Base-by-base conservation (phyloP, 2,888 invertebrate species). In the Chloroclystis v-ata region DNA sequence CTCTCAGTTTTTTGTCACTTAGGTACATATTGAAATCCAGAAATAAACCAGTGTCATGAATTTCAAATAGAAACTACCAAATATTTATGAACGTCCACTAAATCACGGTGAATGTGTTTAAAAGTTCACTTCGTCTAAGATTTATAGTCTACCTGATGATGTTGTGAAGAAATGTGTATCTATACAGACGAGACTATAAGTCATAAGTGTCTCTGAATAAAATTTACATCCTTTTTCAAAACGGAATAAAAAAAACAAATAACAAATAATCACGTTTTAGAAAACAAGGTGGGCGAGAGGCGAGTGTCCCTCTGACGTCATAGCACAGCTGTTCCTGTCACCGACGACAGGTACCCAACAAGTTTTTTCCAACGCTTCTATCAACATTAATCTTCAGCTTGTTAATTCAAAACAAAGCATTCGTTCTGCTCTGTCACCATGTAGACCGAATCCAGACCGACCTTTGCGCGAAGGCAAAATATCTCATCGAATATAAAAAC, bases 291-390 rank as follows among this genome's bases (percentile, higher is more conserved):
- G 54, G 49, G 62, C 53, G 53, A 55, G 65, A 60, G 57, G 58
- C 57, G 61, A 68, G 71, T 68, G 60, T 63, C 59, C 63, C 14
- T n/a, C 10, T 76, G 73, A 75, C 72, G 75, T 69, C 63, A 61
- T 54, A 52, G 37, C 63, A 53, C 78, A 75, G 71, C 78, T 76
- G 78, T 65, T 64, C 52, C 54, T 54, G 47, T 68, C 67, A 52
- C 56, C 44, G 40, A 13, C 46, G 59, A 57, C 61, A 50, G 52
- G 51, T 52, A 63, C 61, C 64, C 61, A 67, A 70, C 67, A 58
- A 52, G 52, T 47, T 55, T 60, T 65, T 63, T 63, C n/a, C 61
- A 67, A 69, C 57, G 55, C 51, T 67, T 63, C 62, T 62, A 63
- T 63, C 59, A 57, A 56, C 58, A 66, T 69, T 63, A 67, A 67